These are phyloP conservation scores for Leptinotarsa defecta DNA, from an alignment of 1,140 invertebrate species.

Conservation along the genomic window DNA sequence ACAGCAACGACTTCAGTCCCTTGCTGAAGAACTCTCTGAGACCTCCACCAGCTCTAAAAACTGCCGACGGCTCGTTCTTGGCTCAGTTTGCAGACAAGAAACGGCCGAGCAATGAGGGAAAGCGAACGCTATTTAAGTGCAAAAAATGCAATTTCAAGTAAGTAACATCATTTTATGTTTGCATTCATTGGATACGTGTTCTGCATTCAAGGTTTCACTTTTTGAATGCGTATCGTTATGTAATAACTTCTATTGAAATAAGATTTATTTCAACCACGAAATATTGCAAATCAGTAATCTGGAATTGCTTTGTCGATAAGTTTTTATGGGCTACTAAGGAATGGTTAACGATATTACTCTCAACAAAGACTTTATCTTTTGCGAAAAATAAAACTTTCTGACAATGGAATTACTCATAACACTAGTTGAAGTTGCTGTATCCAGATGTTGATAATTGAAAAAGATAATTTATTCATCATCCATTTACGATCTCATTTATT, in stretches of 20 bases:
- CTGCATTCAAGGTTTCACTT: not conserved
- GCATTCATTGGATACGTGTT: not conserved
- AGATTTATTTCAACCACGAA: conserved; percentile 6
- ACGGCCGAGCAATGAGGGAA: conserved; percentile 51
- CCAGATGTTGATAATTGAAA: too few species aligned
- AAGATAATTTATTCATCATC: too few species aligned
- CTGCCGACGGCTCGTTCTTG: conserved; percentile 45
- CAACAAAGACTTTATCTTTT: not conserved
- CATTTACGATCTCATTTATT: too few species aligned
- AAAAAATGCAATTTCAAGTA: conserved; percentile 84
- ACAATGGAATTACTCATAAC: not conserved
- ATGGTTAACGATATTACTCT: not conserved
- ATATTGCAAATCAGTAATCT: not conserved
- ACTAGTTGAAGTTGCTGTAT: not conserved
- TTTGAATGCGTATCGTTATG: conserved; percentile 1
- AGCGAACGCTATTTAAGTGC: conserved; percentile 76
- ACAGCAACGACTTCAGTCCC: conserved; percentile 52
- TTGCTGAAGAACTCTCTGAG: conserved; percentile 39
- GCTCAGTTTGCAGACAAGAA: conserved; percentile 46
- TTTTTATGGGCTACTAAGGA: not conserved
- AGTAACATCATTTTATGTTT: conserved; percentile 43
- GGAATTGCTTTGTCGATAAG: not conserved
- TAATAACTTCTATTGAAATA: not conserved
- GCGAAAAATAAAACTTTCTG: not conserved
- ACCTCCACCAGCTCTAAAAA: conserved; percentile 47